These are phyloP conservation scores for Harpagifer antarcticus DNA, from an alignment of 2,797 vertebrate species.

Conservation along the genomic window DNA sequence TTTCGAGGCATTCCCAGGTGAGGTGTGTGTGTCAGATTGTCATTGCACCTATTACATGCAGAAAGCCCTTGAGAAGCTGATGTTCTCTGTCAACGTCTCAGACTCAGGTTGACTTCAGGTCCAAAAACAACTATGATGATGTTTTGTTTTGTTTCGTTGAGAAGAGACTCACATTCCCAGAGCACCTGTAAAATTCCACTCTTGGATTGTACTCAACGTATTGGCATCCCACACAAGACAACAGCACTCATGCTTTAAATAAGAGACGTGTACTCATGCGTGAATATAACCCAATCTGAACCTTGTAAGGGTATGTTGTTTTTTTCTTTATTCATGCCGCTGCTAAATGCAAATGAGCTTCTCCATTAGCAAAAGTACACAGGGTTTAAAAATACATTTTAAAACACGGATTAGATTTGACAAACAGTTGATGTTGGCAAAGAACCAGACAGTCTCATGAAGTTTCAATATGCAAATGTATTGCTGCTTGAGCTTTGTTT, in stretches of 20 bases:
- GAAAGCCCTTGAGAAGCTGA: conserved; percentile 32
- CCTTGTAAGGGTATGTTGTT: conserved; percentile 17
- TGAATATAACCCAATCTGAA: conserved; percentile 38
- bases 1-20: conserved; percentile 67
- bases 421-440: background rate
- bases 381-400: too few species aligned
- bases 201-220: conserved; percentile 24
- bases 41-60: conserved; percentile 36
- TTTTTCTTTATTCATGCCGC: background rate
- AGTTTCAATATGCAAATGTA: background rate
- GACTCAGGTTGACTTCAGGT: conserved; percentile 31
- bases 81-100: conserved; percentile 51
- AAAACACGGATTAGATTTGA: background rate
- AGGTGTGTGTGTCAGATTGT: conserved; percentile 60
- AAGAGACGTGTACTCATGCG: conserved; percentile 49
- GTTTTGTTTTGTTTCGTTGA: conserved; percentile 10
- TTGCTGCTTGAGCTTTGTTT: background rate
- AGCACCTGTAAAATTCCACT: conserved; percentile 70
- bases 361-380: background rate
- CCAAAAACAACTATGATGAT: conserved; percentile 51
- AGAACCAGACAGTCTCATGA: background rate
- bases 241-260: conserved; percentile 42
- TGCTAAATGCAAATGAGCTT: background rate
- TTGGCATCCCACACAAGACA: conserved; percentile 20
- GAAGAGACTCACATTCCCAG: conserved; percentile 48